Conservation (phyloP, 1,140 invertebrate species). For the Drosophila chauvacae region DNA sequence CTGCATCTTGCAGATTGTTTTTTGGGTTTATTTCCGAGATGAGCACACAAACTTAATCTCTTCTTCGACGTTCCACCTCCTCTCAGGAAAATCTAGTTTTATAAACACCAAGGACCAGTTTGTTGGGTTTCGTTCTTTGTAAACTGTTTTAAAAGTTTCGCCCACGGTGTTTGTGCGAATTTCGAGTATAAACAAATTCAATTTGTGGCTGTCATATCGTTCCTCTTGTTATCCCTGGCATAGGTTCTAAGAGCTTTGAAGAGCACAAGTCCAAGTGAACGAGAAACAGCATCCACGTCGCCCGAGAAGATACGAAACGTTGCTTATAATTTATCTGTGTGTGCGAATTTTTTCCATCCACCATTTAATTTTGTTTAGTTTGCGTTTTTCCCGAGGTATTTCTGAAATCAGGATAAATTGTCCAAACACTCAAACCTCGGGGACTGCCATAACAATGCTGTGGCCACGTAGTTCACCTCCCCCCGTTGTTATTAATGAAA, state of each 20-base stretch:
- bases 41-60: constrained; percentile 30
- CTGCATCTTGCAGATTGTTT: constrained; percentile 47
- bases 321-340: background rate
- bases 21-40: constrained; percentile 37
- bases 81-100: constrained; percentile 31
- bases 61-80: background rate
- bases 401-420: constrained; percentile 7
- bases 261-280: constrained; percentile 14
- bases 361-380: constrained; percentile 28
- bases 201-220: constrained; percentile 69
- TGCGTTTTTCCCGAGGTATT: constrained; percentile 12
- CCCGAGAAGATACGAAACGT: constrained; percentile 12
- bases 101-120: constrained; percentile 37
- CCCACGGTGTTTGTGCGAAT: constrained; percentile 30
- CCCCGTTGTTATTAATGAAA: constrained; percentile 9
- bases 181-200: constrained; percentile 68
- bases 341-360: constrained; percentile 5
- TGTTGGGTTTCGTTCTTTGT: constrained; percentile 11
- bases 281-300: constrained; percentile 1
- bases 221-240: constrained; percentile 41
- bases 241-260: constrained; percentile 38
- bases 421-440: background rate
- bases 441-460: constrained; percentile 1
- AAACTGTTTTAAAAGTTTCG: constrained; percentile 51
- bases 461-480: constrained; percentile 11